These are phyloP conservation scores for Conchocele bisecta DNA, from an alignment of 2,888 invertebrate species.

Conservation along the genomic window DNA sequence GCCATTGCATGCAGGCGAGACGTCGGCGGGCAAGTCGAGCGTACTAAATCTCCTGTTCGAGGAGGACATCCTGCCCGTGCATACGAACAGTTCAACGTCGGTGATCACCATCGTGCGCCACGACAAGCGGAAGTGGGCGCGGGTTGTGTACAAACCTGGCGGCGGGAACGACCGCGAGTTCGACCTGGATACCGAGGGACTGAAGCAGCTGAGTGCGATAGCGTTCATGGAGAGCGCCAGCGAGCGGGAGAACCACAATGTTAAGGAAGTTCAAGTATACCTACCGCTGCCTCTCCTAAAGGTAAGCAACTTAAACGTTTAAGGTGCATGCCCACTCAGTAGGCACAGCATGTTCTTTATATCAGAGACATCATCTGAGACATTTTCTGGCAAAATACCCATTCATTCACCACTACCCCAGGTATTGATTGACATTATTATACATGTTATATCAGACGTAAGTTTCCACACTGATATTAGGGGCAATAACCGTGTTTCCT, in stretches of 20 bases:
- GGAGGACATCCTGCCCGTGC: slow-evolving; percentile 67
- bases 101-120: slow-evolving; percentile 70
- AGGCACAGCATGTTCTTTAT: too few species aligned
- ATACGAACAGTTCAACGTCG: slow-evolving; percentile 73
- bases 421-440: too few species aligned
- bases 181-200: slow-evolving; percentile 44
- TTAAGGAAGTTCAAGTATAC: slow-evolving; percentile 64
- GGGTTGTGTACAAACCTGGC: slow-evolving; percentile 54
- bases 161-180: slow-evolving; percentile 29
- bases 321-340: too few species aligned
- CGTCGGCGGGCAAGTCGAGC: slow-evolving; percentile 77
- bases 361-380: too few species aligned
- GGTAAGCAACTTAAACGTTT: too few species aligned
- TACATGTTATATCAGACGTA: too few species aligned
- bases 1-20: slow-evolving; percentile 72
- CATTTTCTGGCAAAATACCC: too few species aligned
- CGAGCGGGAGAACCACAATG: slow-evolving; percentile 50
- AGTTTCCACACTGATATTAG: too few species aligned
- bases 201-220: slow-evolving; percentile 39
- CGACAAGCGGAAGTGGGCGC: slow-evolving; percentile 47
- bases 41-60: slow-evolving; percentile 74
- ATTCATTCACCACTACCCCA: too few species aligned
- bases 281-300: slow-evolving; percentile 59
- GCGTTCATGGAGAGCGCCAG: slow-evolving; percentile 55
- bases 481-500: too few species aligned